Evolutionary conservation across 2,888 invertebrate species (phyloP), one percentile per base, ranked within the genome.

Genomic region (Sphaerophoria rueppellii): DNA sequence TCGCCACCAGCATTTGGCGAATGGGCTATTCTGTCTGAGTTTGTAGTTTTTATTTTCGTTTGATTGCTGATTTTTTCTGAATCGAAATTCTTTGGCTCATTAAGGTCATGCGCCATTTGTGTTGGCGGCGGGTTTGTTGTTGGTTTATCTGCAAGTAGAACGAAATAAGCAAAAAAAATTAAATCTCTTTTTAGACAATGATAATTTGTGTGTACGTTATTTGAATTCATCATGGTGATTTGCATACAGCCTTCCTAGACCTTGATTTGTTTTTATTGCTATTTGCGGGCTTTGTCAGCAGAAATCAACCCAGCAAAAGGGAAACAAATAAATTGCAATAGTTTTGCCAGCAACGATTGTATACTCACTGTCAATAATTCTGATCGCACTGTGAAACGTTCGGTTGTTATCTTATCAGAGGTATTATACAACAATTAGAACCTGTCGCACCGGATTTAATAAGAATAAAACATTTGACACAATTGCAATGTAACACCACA

Each of bases 141-240:
- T 75, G 43, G 24, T 73, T 65, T 76, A 70, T 80, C 85, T 85
- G 80, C 60, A 67, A 72, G 24, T 24, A 24, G 24, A 24, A 24
- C 24, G 2, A 24, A 24, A 24, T 24, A 71, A 69, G 74, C 2
- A 79, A 70, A 58, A 55, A 65, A 67, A 83, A 55, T 60, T 32
- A 54, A 58, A 70, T 37, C 12, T n/a, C 12, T 50, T 40, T 78
- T 54, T 72, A 57, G 50, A 76, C 1, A 74, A 65, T 43, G 1
- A 50, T 35, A 24, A 24, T 24, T 24, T 2, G 24, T 24, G 24
- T 46, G 34, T 46, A 14, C 11, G 34, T 32, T 11, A 54, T 14
- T 55, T 61, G 71, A 65, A 60, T 71, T 75, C 82, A 83, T 75
- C 82, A 83, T 79, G 82, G 79, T 83, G 71, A n/a, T 63, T 63